Evolutionary conservation across 2,797 vertebrate genomes (phyloP).

Genomic region (Mustela erminea): DNA sequence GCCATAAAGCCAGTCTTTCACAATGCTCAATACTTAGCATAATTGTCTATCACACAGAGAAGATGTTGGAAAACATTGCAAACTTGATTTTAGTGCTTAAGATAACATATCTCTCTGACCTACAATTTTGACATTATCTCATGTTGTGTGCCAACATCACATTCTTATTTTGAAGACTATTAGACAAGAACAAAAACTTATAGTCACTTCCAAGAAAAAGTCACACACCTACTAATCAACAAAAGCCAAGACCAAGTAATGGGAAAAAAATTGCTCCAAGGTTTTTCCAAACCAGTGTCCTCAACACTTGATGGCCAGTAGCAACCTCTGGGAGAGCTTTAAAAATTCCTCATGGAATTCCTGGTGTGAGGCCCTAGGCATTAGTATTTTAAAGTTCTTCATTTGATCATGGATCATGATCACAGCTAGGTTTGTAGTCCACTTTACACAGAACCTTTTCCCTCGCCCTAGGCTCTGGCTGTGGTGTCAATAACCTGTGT

Average conservation of each 20-base stretch:
- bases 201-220: constrained; percentile 20
- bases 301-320: neutral
- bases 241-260: neutral
- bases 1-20: neutral
- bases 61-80: neutral
- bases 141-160: neutral
- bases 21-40: neutral
- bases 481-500: constrained; percentile 54
- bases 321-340: neutral
- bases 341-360: neutral
- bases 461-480: neutral
- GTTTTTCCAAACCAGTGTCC: neutral
- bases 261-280: neutral
- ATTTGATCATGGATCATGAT: neutral
- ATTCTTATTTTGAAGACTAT: constrained; percentile 35
- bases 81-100: neutral
- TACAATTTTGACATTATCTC: neutral
- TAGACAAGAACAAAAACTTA: neutral
- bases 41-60: neutral
- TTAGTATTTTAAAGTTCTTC: neutral
- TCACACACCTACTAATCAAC: neutral
- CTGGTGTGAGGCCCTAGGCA: neutral
- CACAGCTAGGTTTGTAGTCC: neutral
- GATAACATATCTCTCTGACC: neutral
- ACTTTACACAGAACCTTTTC: neutral